Conservation (phyloP, 2,888 invertebrate species). For the Caenorhabditis doughertyi region DNA sequence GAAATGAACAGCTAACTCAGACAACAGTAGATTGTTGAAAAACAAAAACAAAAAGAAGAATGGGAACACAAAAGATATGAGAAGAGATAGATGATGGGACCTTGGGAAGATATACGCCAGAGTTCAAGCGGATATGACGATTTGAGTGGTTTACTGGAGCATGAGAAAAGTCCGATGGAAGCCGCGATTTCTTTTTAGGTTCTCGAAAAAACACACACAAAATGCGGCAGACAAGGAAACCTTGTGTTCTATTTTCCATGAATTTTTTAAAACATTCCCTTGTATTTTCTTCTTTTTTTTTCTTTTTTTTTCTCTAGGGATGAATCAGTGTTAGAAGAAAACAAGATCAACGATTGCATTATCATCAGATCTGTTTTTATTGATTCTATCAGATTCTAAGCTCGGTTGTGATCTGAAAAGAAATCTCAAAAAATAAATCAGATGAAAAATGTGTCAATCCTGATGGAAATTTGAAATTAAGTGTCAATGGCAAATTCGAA, state of each 20-base stretch:
- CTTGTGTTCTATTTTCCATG: conserved; percentile 35
- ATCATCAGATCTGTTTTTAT: not conserved
- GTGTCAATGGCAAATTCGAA: conserved; percentile 66
- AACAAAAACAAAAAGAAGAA: conserved; percentile 53
- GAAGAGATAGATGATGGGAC: conserved; percentile 32
- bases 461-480: conserved; percentile 51
- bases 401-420: not conserved
- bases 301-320: not conserved
- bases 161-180: conserved; percentile 10
- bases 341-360: too few relatives aligned
- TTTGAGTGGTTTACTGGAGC: conserved; percentile 12
- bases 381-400: not conserved
- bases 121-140: conserved; percentile 54
- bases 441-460: conserved; percentile 32
- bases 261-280: conserved; percentile 35
- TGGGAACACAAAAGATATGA: conserved; percentile 48
- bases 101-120: conserved; percentile 19
- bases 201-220: not conserved
- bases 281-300: not conserved
- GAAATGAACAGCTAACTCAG: conserved; percentile 10
- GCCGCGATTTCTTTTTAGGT: conserved; percentile 12
- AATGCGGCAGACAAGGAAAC: not conserved
- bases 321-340: conserved; percentile 9
- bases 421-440: conserved; percentile 28
- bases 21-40: conserved; percentile 16